These are phyloP conservation scores for Probosciger aterrimus DNA, from an alignment of 2,113 vertebrate species.

Conservation along the genomic window DNA sequence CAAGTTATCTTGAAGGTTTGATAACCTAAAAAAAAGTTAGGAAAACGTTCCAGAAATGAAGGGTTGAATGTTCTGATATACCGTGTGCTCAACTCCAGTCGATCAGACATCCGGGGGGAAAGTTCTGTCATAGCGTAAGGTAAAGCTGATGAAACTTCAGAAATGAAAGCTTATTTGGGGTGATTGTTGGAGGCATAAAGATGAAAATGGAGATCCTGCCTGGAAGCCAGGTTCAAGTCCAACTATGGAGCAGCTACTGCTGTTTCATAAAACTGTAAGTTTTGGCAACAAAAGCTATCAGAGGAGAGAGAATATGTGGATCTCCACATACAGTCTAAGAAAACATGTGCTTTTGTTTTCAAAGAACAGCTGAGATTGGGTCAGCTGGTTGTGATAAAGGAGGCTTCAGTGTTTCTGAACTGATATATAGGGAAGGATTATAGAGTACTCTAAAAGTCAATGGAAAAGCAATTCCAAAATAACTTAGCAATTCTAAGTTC, in stretches of 20 bases:
- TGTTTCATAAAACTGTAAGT: conserved; percentile 8
- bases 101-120: background rate
- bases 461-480: conserved; percentile 53
- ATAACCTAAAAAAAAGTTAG: background rate
- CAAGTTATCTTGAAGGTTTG: background rate
- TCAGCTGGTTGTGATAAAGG: conserved; percentile 71
- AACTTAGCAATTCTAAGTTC: conserved; percentile 47
- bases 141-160: background rate
- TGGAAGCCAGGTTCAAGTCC: background rate
- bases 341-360: conserved; percentile 67
- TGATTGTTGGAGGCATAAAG: background rate
- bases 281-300: conserved; percentile 5
- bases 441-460: conserved; percentile 26
- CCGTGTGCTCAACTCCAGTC: accelerated
- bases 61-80: background rate
- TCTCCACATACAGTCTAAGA: conserved; percentile 13
- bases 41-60: background rate
- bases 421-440: conserved; percentile 59
- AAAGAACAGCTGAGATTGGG: conserved; percentile 55
- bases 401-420: conserved; percentile 44
- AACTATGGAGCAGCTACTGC: conserved; percentile 6
- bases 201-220: background rate
- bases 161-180: background rate
- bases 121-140: accelerated
- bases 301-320: background rate